Base-by-base conservation (phyloP, 1,140 invertebrate species). In the Drosophila subobscura region DNA sequence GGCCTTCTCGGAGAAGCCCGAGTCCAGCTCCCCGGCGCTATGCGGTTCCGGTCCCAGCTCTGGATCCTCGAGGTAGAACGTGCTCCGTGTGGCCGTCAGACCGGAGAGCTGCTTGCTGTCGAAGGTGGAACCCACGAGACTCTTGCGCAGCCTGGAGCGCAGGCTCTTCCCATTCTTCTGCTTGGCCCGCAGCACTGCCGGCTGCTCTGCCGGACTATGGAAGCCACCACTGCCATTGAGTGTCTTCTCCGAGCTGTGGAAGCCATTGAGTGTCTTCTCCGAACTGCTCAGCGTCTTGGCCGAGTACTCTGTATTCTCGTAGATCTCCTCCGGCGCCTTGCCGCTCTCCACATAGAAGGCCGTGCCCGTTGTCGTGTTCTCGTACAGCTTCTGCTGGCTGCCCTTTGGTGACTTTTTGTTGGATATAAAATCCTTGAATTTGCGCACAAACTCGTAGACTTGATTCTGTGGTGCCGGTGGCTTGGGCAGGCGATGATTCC, bases 41-140 rank as follows among this genome's bases (percentile, higher is more conserved):
- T 58, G 59, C 1, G 64, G 71, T 41, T 79, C 44, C 10, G 60
- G 55, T 10, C 68, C 20, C 12, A 41, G 46, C 29, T 75, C 71
- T 1, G 93, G 92, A 54, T 94, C 93, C 52, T 94, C 94, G 50
- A 95, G 88, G 81, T 95, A 95, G 81, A 95, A 95, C 2, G 94
- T 95, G 45, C 94, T 94, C 41, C 94, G 94, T 0, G 93, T 93
- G 25, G 88, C 67, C 4, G 70, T 71, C 45, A 91, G 25, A 5
- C 81, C 61, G 8, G 74, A 80, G 4, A 81, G 53, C 25, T 90
- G 79, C 47, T 90, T 84, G 92, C 92, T 91, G 91, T 93, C 74
- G 89, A 85, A 65, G 84, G 91, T 70, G 91, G 46, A 12, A 79
- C 93, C 54, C 80, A 92, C 33, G 77, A 91, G 67, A 92, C 91